Evolutionary conservation across 2,888 invertebrate genomes (phyloP).

Genomic region (Yponomeuta malinellus): DNA sequence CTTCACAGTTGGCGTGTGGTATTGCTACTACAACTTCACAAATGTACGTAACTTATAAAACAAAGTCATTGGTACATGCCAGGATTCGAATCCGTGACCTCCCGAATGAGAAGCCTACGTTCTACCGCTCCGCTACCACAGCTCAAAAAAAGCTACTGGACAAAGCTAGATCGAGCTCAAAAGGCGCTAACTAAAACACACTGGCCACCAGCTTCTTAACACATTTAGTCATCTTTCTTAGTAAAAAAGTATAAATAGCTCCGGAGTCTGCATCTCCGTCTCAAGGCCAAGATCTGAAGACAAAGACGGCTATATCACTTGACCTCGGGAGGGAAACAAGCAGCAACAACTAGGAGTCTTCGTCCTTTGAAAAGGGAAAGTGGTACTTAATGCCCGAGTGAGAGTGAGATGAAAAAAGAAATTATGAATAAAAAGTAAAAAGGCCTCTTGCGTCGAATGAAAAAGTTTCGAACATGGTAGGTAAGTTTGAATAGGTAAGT

Average conservation of each 20-base stretch:
- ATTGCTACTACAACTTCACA: no score
- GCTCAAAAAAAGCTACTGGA: neutral
- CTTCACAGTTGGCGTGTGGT: no score
- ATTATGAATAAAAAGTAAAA: neutral
- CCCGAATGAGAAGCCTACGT: no score
- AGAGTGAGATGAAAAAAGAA: constrained; percentile 70
- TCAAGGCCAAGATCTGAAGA: constrained; percentile 69
- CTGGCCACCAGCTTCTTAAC: constrained; percentile 44
- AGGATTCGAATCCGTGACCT: no score
- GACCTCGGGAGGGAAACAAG: constrained; percentile 30
- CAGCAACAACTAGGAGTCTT: constrained; percentile 46
- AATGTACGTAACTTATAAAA: no score
- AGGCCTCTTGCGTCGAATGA: neutral
- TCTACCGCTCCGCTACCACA: no score
- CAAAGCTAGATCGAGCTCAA: neutral
- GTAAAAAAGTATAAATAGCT: constrained; percentile 73
- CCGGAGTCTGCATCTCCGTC: constrained; percentile 62
- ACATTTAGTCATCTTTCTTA: constrained; percentile 71
- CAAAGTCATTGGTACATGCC: no score
- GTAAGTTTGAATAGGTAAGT: no score
- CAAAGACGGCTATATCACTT: constrained; percentile 33
- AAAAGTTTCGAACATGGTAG: neutral
- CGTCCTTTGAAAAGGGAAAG: constrained; percentile 76
- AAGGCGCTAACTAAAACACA: neutral
- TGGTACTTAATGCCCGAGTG: constrained; percentile 61